Conservation (phyloP, 2,797 vertebrate genomes). For the Nyctalus aviator region DNA sequence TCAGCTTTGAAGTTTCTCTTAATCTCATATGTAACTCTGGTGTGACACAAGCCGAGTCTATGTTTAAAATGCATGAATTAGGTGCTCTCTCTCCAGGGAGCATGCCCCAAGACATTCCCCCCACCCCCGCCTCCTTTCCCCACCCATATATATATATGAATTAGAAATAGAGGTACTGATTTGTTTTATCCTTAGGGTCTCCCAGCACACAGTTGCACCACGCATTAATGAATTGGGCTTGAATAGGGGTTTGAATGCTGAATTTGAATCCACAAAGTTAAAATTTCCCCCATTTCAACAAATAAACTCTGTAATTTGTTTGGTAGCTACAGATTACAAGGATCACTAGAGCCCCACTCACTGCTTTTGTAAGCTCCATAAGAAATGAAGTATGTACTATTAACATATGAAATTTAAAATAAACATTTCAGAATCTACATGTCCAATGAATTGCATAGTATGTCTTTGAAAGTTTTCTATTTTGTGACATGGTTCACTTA, state of each 20-base stretch:
- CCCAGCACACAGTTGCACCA: not conserved
- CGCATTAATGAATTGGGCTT: not conserved
- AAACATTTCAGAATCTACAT: not conserved
- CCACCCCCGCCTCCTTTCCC: no score
- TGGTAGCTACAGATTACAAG: not conserved
- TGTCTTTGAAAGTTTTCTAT: not conserved
- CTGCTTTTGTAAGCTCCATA: not conserved
- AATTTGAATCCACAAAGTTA: conserved; percentile 11
- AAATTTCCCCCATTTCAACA: not conserved
- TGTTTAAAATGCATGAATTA: not conserved
- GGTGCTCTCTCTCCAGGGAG: no score
- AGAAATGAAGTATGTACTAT: not conserved
- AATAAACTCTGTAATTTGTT: not conserved
- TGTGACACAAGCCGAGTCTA: not conserved
- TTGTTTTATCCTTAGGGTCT: not conserved
- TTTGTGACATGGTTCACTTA: not conserved
- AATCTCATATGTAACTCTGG: not conserved
- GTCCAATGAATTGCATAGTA: not conserved
- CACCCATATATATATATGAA: not conserved
- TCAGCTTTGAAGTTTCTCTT: not conserved
- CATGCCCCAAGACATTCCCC: no score
- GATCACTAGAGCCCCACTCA: not conserved
- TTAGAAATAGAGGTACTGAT: not conserved
- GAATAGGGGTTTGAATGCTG: not conserved
- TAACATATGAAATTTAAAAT: not conserved